Conservation (phyloP, 2,797 vertebrate genomes). For the Manis crassicaudata region DNA sequence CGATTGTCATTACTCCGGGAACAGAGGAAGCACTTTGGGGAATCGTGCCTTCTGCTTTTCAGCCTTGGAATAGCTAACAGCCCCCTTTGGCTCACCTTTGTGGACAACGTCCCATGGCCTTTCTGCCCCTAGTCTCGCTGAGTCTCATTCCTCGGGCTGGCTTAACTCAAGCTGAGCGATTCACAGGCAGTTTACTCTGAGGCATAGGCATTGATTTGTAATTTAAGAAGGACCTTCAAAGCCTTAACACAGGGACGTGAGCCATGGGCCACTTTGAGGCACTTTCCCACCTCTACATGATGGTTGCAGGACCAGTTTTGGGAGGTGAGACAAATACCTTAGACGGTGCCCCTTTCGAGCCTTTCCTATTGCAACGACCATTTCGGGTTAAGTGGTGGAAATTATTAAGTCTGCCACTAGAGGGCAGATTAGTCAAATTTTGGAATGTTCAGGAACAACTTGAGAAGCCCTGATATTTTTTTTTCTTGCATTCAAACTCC, state of each 20-base stretch:
- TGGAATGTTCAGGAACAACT: neutral
- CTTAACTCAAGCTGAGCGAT: neutral
- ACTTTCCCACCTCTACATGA: neutral
- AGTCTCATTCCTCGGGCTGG: neutral
- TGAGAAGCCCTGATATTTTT: neutral
- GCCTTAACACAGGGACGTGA: neutral
- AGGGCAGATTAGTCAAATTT: conserved; percentile 47
- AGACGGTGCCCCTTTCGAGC: neutral
- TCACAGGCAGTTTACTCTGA: neutral
- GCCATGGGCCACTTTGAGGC: neutral
- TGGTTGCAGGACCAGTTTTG: neutral
- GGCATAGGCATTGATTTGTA: neutral
- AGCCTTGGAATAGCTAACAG: neutral
- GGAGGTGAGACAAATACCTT: neutral
- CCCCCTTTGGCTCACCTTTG: neutral
- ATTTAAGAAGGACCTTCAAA: neutral
- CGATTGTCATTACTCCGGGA: neutral
- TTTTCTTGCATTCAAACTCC: neutral
- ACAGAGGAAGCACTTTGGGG: neutral
- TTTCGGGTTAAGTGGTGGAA: neutral
- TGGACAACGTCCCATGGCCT: neutral
- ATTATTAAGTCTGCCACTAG: conserved; percentile 51
- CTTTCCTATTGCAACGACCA: neutral
- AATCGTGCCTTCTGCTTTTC: neutral
- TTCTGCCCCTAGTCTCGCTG: neutral